Evolutionary conservation across 1,140 invertebrate genomes (phyloP), one percentile per base, ranked within the genome.

Genomic region (Hyphantria cunea): DNA sequence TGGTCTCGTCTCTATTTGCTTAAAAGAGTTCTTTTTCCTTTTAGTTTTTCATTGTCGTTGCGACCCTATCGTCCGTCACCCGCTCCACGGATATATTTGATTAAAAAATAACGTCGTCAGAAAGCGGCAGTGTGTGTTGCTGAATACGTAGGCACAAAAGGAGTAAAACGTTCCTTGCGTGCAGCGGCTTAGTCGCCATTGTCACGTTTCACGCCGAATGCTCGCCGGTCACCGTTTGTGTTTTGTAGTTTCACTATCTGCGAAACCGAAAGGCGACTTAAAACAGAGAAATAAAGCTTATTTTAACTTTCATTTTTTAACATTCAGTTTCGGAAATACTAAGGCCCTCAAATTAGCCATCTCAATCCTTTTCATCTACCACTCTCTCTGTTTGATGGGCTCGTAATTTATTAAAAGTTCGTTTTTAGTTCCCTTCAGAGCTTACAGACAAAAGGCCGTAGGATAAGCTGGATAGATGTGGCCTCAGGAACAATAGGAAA

Each of bases 31-130:
- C 77, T 85, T 90, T 86, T 88, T 88, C 82, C 80, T 86, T 89
- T 90, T 89, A 80, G 81, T 84, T 89, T 87, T 83, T 76, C 83
- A 84, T 81, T 87, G 84, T 79, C 83, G 76, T 77, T 89, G 82
- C 87, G 86, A 90, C 87, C 89, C 90, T 90, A 87, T 87, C 86
- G 84, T 80, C 79, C 86, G 84, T 89, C 87, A 86, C 81, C 80
- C 83, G 82, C 72, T 82, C 84, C 78, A 74, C 73, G 89, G 88
- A 91, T 91, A 90, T 91, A 91, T 91, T 91, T 91, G 90, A 91
- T 91, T 91, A 91, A 91, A 91, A 91, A 91, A 91, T 91, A 91
- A 91, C 86, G 89, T 90, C 90, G 89, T 89, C 84, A 87, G 89
- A 86, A 86, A 88, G 78, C 81, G 82, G 76, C 74, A 65, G 78